A percentile compares a stretch with the other conserved stretches of the same genome.
These are phyloP conservation scores for Timandra comae DNA, from an alignment of 2,888 invertebrate species.

Conservation along the genomic window DNA sequence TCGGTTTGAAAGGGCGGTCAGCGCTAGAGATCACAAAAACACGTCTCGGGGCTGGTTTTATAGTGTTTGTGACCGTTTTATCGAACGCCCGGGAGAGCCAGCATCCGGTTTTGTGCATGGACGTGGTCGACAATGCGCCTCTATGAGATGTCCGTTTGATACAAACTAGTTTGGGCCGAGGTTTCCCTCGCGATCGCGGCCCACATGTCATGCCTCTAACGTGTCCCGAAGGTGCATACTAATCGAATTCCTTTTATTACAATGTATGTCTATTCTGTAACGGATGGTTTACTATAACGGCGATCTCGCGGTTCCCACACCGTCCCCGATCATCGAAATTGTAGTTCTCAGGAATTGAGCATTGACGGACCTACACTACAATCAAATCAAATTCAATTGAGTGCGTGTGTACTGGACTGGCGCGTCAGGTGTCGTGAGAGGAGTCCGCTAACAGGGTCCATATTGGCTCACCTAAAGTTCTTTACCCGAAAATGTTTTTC, in stretches of 20 bases:
- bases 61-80: slow-evolving; percentile 63
- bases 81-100: slow-evolving; percentile 58
- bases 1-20: slow-evolving; percentile 52
- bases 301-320: slow-evolving; percentile 25
- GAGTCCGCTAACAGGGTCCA: no score
- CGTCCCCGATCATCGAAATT: slow-evolving; percentile 6
- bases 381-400: slow-evolving; percentile 22
- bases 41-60: slow-evolving; percentile 57
- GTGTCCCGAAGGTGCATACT: slow-evolving; percentile 55
- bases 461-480: no score
- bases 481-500: no score
- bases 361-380: slow-evolving; percentile 10
- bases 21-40: slow-evolving; percentile 56
- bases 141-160: slow-evolving; percentile 59
- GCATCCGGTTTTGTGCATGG: slow-evolving; percentile 72
- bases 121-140: slow-evolving; percentile 63
- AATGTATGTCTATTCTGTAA: slow-evolving; percentile 48
- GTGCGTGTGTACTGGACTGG: slow-evolving; percentile 6
- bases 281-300: slow-evolving; percentile 52
- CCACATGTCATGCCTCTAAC: slow-evolving; percentile 26
- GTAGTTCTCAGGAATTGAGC: slow-evolving; percentile 14
- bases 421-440: neutral
- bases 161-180: slow-evolving; percentile 66
- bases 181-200: slow-evolving; percentile 41
- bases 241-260: slow-evolving; percentile 66